A percentile compares a stretch with the other conserved stretches of the same genome.
These are phyloP conservation scores for Hyles euphorbiae DNA, from an alignment of 1,140 invertebrate genomes.

Conservation along the genomic window DNA sequence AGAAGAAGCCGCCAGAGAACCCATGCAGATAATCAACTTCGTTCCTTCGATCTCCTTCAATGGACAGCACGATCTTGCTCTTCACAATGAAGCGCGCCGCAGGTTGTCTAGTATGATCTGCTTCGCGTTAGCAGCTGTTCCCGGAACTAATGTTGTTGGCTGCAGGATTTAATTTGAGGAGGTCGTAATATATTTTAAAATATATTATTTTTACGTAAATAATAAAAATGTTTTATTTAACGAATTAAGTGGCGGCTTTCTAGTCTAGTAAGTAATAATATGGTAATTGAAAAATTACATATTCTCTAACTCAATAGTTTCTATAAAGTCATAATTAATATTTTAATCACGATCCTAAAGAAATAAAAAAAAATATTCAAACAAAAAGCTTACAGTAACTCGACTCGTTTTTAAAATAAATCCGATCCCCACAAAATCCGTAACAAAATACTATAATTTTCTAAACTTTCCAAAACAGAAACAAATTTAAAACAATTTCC, in stretches of 20 bases:
- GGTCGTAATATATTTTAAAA: too few species aligned
- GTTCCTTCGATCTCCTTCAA: slow-evolving; percentile 55
- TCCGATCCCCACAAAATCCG: not conserved
- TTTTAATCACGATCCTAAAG: too few species aligned
- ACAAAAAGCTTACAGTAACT: not conserved
- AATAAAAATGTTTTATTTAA: too few species aligned
- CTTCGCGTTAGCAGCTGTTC: slow-evolving; percentile 40
- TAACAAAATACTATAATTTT: slow-evolving; percentile 5
- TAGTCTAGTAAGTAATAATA: too few species aligned
- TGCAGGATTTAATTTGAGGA: slow-evolving; percentile 25
- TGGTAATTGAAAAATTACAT: too few species aligned
- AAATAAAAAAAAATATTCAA: not conserved
- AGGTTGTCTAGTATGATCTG: slow-evolving; percentile 42
- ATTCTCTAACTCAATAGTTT: too few species aligned
- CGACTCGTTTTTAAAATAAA: not conserved
- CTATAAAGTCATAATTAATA: too few species aligned
- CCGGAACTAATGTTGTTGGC: slow-evolving; percentile 34
- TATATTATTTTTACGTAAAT: too few species aligned
- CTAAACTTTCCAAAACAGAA: slow-evolving; percentile 44
- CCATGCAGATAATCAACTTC: slow-evolving; percentile 44
- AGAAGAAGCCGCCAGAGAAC: slow-evolving; percentile 23
- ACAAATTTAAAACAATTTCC: slow-evolving; percentile 56
- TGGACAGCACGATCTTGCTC: slow-evolving; percentile 25
- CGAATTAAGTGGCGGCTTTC: too few species aligned
- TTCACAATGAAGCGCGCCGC: slow-evolving; percentile 23